Base-by-base conservation (phyloP, 2,113 vertebrate genomes). In the Anhinga rufa region DNA sequence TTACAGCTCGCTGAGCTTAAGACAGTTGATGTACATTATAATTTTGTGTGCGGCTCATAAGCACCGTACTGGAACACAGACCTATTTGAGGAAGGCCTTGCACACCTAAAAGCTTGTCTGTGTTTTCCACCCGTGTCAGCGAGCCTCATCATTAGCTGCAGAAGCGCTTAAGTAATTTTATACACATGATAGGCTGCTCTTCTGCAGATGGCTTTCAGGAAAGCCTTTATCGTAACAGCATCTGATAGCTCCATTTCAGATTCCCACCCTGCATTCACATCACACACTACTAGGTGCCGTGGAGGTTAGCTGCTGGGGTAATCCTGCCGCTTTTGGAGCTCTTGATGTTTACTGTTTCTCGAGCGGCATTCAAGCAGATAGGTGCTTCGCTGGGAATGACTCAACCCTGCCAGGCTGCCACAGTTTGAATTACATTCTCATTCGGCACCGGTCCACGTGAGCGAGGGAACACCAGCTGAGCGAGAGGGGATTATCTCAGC, bases 401-500 rank as follows among this genome's bases (percentile, higher is more conserved):
- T 95, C 81, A 55, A 15, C 17, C 86, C 66, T 94, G 95, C 94
- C 95, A 93, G 89, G 94, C 94, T 92, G 92, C 89, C 92, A 89
- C 65, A 72, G 94, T 88, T 94, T 54, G 89, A 81, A 68, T 90
- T 96, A 62, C 96, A 91, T n/a, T 89, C 82, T 44, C 92, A 34
- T 78, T 19, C 21, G 81, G 96, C 95, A 91, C 5, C 0, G 15
- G 49, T 61, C 94, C 95, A 94, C 94, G 94, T 95, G 95, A 97
- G 96, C 22, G 55, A 96, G 96, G 93, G 87, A 95, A 93, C 97
- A 97, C 88, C 97, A 95, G 95, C 83, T 77, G 81, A 85, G 97
- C 12, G 40, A 96, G 88, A 36, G 9, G 86, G 96, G 96, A 97
- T 97, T 95, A 97, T 96, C 96, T 88, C 87, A 96, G 95, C 97